A percentile compares a stretch with the other conserved stretches of the same genome.
Evolutionary conservation across 53 echinoderm and acorn worm genomes (phyloP).

Genomic region (Astropecten irregularis): DNA sequence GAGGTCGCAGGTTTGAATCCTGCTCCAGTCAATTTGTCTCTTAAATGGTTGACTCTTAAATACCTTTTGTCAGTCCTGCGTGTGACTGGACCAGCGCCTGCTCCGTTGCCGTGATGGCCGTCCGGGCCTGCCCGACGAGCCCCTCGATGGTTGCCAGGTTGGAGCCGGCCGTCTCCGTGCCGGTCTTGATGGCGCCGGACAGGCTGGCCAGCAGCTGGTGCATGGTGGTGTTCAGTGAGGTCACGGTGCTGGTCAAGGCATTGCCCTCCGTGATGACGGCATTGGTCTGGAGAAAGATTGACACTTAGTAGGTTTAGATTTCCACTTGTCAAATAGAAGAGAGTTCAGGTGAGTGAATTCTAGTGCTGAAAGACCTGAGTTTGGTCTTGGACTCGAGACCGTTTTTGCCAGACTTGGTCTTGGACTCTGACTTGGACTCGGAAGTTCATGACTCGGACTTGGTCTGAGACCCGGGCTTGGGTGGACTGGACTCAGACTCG

Average conservation of each 20-base stretch:
- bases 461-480: too few relatives aligned
- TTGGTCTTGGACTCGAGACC: too few relatives aligned
- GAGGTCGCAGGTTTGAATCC: too few relatives aligned
- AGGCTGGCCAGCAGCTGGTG: slow-evolving; percentile 61
- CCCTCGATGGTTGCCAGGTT: slow-evolving; percentile 20
- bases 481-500: too few relatives aligned
- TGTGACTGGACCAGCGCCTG: slow-evolving; percentile 45
- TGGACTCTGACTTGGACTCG: too few relatives aligned
- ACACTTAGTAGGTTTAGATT: neutral
- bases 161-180: slow-evolving; percentile 13
- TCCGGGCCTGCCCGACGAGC: slow-evolving; percentile 18
- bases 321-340: neutral
- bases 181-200: slow-evolving; percentile 45
- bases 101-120: slow-evolving; percentile 22
- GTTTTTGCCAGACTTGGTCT: too few relatives aligned
- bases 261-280: slow-evolving; percentile 55
- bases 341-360: too few relatives aligned
- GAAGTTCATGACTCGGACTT: too few relatives aligned
- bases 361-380: too few relatives aligned
- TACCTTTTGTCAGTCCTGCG: slow-evolving; percentile 69
- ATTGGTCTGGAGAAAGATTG: slow-evolving; percentile 38
- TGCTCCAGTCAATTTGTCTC: too few relatives aligned
- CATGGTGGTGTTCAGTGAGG: slow-evolving; percentile 67
- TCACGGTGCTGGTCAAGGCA: slow-evolving; percentile 51
- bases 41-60: too few relatives aligned